Base-by-base conservation (phyloP, 2,888 invertebrate genomes). In the Harmothoe impar region DNA sequence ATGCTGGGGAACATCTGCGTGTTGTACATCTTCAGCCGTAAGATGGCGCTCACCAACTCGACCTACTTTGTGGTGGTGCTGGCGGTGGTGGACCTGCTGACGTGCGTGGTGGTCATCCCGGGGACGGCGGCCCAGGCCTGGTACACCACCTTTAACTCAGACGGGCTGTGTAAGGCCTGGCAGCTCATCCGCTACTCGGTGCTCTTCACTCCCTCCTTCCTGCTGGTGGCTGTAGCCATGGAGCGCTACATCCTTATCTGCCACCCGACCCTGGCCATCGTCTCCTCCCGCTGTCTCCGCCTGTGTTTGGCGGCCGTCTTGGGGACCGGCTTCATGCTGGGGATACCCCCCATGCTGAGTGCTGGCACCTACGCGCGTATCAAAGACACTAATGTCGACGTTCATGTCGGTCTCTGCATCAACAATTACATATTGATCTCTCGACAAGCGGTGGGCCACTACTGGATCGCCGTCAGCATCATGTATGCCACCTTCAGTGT, bases 211-310 rank as follows among this genome's bases (percentile, higher is more conserved):
- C 94, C 94, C 20, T 93, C 94, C 10, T 91, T 94, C 86, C 93
- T 94, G 25, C 92, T 94, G 7, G 93, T 93, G 0, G 93, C 93
- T 5, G 94, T 94, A n/a, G 94, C 94, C 10, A 92, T 94, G 77
- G 94, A 94, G 85, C 91, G 94, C 20, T 94, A 93, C 91, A 90
- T 94, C n/a, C 91, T 94, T 12, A 94, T 94, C 35, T 94, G 93
- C 89, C 91, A 92, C 77, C 91, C 92, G 12, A 92, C 93, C 23
- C 90, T 91, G 29, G 25, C 31, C 7, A 29, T 72, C 7, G 72
- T 72, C 29, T 72, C 72, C 72, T 72, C 72, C 17, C 25, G 72
- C 5, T 25, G 29, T 3, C 72, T 72, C 1, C 29, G 72, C 3
- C 29, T 29, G 29, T 25, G 29, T 25, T 29, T 88, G 56, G 56